Base-by-base conservation (phyloP, 2,888 invertebrate species). In the Pyrochroa serraticornis region DNA sequence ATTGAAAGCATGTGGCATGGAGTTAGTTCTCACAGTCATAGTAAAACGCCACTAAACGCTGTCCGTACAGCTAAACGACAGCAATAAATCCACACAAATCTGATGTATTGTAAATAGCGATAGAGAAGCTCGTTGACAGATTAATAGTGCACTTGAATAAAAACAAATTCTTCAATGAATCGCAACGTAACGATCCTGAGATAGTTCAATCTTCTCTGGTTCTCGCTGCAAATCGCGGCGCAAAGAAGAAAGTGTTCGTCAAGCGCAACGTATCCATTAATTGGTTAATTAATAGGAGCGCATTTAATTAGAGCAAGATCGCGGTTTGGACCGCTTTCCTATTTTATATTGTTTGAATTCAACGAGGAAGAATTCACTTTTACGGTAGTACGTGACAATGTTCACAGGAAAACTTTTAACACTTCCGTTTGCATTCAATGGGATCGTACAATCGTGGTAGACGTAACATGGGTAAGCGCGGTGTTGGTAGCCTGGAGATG, bases 21-120 rank as follows among this genome's bases (percentile, higher is more conserved):
- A 36, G 22, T 51, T 35, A 41, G 42, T 51, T 51, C 51, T 51
- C 43, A 43, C 51, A 51, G 36, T 51, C 36, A 34, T 14, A 30
- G n/a, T 22, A 2, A 22, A 22, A 22, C 22, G 22, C 3, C 22
- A 22, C 22, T 22, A 22, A 22, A 22, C 22, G 22, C 22, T 22
- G 22, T 22, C 22, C 22, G 35, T 30, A n/a, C 31, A 7, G 9
- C 10, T 12, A 10, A 50, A 51, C 32, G 51, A 32, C 45, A 33
- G 43, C 45, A 6, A 52, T 52, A 52, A 52, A 44, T 52, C 52
- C 38, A 5, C 1, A 9, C 33, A 38, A 45, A 38, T 45, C 45
- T 44, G 14, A 52, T 45, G 38, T 50, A 43, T 43, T 43, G 42
- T 43, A 22, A 22, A 22, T 22, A 5, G 22, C 22, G 43, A 50